Percentiles rank a stretch among this genome's conserved stretches.
These are phyloP conservation scores for Yponomeuta evonymella DNA, from an alignment of 2,888 invertebrate species.

Conservation along the genomic window DNA sequence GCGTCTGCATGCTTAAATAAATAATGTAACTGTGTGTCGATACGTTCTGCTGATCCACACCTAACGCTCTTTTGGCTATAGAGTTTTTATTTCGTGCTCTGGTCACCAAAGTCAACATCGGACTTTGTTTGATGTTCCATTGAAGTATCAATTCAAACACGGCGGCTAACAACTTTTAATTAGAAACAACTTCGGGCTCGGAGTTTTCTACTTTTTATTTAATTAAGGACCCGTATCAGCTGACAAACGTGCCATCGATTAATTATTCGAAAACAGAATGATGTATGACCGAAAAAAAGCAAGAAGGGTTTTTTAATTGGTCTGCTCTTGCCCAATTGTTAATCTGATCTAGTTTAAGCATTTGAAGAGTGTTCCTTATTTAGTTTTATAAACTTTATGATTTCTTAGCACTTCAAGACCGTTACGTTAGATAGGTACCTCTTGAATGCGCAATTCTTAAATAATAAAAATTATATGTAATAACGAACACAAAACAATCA, in stretches of 20 bases:
- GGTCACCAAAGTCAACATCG: too few relatives aligned
- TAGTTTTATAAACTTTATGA: background rate
- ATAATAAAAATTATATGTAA: too few relatives aligned
- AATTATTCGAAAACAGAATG: constrained; percentile 5
- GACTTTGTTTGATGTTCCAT: too few relatives aligned
- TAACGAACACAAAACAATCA: too few relatives aligned
- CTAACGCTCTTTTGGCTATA: too few relatives aligned
- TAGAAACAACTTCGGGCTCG: background rate
- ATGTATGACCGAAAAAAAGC: background rate
- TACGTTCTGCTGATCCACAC: too few relatives aligned
- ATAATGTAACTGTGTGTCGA: too few relatives aligned
- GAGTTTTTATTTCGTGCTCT: too few relatives aligned
- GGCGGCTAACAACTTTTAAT: background rate
- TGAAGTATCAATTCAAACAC: background rate
- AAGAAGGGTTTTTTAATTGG: background rate
- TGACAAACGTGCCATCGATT: constrained; percentile 4
- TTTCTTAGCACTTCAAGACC: background rate
- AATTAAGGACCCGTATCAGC: constrained; percentile 6
- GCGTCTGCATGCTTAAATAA: too few relatives aligned
- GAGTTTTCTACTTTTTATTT: background rate
- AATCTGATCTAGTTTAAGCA: constrained; percentile 1
- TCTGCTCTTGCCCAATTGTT: background rate
- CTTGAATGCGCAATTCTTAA: too few relatives aligned
- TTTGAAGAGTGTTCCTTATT: background rate
- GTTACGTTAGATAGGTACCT: too few relatives aligned